Evolutionary conservation across 2,888 invertebrate species (phyloP), one percentile per base, ranked within the genome.

Genomic region (Sicus ferrugineus): DNA sequence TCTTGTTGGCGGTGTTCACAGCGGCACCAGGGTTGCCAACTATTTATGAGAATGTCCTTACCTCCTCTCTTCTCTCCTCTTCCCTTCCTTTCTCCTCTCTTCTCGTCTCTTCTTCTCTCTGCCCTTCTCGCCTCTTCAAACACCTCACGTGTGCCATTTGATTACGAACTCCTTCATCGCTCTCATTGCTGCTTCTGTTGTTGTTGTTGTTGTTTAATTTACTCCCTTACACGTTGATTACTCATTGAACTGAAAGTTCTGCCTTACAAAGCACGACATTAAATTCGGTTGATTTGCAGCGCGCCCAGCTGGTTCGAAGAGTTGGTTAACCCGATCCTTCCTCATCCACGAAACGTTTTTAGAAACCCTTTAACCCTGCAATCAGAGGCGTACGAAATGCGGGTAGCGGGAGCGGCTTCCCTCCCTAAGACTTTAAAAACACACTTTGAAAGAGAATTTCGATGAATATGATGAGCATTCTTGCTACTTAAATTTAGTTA

Each of bases 261-360:
- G 30, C 30, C 58, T 30, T 14, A 42, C 28, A 42, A 46, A 58
- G 67, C 28, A 58, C 58, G 21, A 26, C 42, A 67, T 67, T 58
- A 58, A 58, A 67, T 67, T 56, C 31, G 14, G 30, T 67, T 67
- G 67, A 67, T 67, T 67, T 67, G 58, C 67, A 58, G 58, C 54
- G 21, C 7, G 19, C n/a, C n/a, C 14, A 64, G 23, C 34, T 31
- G 11, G 30, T 26, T 23, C 14, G 19, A 19, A 28, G 19, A 16
- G 30, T 7, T 16, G 48, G 21, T 11, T 54, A 26, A 50, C 50
- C 19, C 19, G 21, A 9, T 9, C 50, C 9, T n/a, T 11, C 14
- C 28, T 9, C 54, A 5, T 23, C 23, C 7, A 3, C 11, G 21
- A 23, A 11, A 3, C 6, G 4, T 21, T 54, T 11, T 16, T 54